These are phyloP conservation scores for Ceyx cyanopectus DNA, from an alignment of 2,113 vertebrate genomes.

Conservation along the genomic window DNA sequence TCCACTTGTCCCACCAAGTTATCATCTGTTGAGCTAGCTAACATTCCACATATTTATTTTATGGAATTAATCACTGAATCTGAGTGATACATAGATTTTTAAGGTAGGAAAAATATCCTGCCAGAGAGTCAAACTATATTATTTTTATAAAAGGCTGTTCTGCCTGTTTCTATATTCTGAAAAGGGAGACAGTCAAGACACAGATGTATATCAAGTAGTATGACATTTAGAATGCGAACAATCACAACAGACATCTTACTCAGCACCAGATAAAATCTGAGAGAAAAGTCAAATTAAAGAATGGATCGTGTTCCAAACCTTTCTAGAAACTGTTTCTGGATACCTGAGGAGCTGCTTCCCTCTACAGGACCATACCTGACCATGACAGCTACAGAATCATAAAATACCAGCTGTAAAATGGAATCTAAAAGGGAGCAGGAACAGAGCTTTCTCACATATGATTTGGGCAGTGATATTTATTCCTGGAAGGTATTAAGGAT, in stretches of 20 bases:
- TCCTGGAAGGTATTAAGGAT: background rate
- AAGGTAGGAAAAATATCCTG: background rate
- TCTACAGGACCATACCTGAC: constrained; percentile 41
- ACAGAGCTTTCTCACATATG: background rate
- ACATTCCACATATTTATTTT: background rate
- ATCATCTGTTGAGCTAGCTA: background rate
- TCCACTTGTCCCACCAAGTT: background rate
- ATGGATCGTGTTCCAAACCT: background rate
- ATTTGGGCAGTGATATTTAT: background rate
- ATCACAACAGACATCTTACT: background rate
- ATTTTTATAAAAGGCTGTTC: background rate
- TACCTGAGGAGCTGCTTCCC: constrained; percentile 60
- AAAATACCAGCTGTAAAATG: background rate
- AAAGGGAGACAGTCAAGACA: background rate
- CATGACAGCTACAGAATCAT: background rate
- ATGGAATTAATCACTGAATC: background rate
- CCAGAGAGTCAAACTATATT: background rate
- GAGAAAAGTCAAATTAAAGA: background rate
- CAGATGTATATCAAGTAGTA: background rate
- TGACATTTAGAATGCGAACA: background rate
- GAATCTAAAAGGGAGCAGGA: background rate
- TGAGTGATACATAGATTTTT: background rate
- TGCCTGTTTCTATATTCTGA: background rate
- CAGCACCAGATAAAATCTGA: background rate
- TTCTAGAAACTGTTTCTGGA: background rate